These are phyloP conservation scores for Pterois miles DNA, from an alignment of 2,797 vertebrate species.

Conservation along the genomic window DNA sequence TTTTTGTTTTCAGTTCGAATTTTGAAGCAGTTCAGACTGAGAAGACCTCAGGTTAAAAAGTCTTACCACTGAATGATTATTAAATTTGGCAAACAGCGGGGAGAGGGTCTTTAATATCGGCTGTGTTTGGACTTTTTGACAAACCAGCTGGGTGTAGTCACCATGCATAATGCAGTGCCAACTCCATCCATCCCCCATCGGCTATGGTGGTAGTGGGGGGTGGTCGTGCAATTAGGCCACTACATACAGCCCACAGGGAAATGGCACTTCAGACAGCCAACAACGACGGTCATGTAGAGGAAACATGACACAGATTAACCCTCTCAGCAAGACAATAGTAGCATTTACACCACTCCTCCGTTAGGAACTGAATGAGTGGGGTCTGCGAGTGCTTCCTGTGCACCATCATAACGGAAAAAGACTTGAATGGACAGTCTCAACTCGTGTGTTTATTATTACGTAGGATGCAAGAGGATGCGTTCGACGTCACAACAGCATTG, in stretches of 20 bases:
- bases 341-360: constrained; percentile 7
- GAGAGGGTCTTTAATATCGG: neutral
- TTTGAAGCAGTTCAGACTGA: neutral
- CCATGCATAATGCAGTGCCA: constrained; percentile 41
- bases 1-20: neutral
- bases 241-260: constrained; percentile 44
- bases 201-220: neutral
- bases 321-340: constrained; percentile 28
- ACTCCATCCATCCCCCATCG: constrained; percentile 46
- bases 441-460: constrained; percentile 43
- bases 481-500: constrained; percentile 34
- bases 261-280: constrained; percentile 53
- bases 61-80: neutral
- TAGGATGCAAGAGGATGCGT: constrained; percentile 36
- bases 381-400: constrained; percentile 32
- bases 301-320: constrained; percentile 56
- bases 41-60: neutral
- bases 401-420: constrained; percentile 16
- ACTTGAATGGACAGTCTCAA: constrained; percentile 22
- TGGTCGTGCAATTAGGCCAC: constrained; percentile 57
- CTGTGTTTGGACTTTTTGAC: constrained; percentile 34
- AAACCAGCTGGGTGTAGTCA: constrained; percentile 54
- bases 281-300: constrained; percentile 44
- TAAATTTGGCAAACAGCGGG: neutral
- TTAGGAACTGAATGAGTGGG: neutral